Conservation (phyloP, 2,888 invertebrate genomes). For the Cheilosia urbana region DNA sequence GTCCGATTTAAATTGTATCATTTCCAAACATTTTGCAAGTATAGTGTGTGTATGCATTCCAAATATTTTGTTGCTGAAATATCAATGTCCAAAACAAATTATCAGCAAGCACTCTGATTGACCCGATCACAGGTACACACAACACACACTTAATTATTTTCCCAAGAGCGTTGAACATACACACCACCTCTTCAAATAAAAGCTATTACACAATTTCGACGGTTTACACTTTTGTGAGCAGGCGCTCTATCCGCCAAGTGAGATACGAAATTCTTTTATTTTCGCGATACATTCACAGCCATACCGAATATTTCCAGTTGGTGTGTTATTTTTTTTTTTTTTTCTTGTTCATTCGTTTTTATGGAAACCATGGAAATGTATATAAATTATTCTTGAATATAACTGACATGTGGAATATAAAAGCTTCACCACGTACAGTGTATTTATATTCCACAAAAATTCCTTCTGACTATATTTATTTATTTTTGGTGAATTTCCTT, state of each 20-base stretch:
- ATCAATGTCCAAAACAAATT: slow-evolving; percentile 58
- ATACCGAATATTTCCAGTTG: slow-evolving; percentile 65
- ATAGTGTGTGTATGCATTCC: slow-evolving; percentile 5
- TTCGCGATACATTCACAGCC: slow-evolving; percentile 67
- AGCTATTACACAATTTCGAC: slow-evolving; percentile 61
- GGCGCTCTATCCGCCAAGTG: slow-evolving; percentile 50
- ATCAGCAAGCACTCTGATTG: slow-evolving; percentile 52
- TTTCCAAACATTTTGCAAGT: slow-evolving; percentile 40
- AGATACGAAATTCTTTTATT: slow-evolving; percentile 27
- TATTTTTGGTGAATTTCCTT: slow-evolving; percentile 52
- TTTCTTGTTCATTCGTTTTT: slow-evolving; percentile 38
- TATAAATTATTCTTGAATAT: slow-evolving; percentile 47
- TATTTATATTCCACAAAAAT: slow-evolving; percentile 11
- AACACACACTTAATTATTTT: slow-evolving; percentile 63
- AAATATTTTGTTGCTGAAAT: slow-evolving; percentile 47
- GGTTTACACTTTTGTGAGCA: slow-evolving; percentile 50
- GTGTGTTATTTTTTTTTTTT: slow-evolving; percentile 11
- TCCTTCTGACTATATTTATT: slow-evolving; percentile 6
- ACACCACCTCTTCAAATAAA: slow-evolving; percentile 37
- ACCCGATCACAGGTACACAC: slow-evolving; percentile 62
- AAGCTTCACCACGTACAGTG: slow-evolving; percentile 40
- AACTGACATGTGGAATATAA: slow-evolving; percentile 69
- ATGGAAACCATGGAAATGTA: slow-evolving; percentile 54
- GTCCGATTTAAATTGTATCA: slow-evolving; percentile 55
- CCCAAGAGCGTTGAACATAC: slow-evolving; percentile 39